Evolutionary conservation across 2,888 invertebrate genomes (phyloP), one percentile per base, ranked within the genome.

Genomic region (Dynastes maya): DNA sequence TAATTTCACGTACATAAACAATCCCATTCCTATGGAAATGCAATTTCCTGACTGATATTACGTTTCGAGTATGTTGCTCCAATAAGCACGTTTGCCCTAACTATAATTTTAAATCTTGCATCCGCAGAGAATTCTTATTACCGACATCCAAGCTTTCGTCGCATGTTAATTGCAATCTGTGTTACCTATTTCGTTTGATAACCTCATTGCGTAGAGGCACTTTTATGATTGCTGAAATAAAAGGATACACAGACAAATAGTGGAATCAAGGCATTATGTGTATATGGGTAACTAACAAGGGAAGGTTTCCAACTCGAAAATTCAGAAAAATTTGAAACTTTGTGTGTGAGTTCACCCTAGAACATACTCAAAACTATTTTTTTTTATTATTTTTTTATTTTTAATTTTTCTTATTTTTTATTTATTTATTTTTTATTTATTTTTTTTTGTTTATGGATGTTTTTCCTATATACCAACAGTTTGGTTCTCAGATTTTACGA

Each of bases 1-100:
- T 67, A 78, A 78, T 75, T 78, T 78, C 74, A 37, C 51, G 67
- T 75, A 32, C 65, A 74, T 63, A 74, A 61, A 74, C 55, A 61
- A 61, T 61, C 63, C 63, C 63, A 63, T 74, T 74, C 49, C 74
- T 74, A 74, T 74, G 74, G 74, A 74, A 74, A 74, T 74, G 74
- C 63, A 74, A 74, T 74, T 74, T 74, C 74, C 74, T 74, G 74
- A 63, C 63, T 61, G 63, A 63, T 74, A 74, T 74, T 74, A 63
- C 63, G 49, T 67, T 67, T 67, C 16, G 49, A 67, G 45, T 67
- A 45, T 16, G 67, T 27, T 67, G 22, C 22, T 67, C 32, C 37
- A 13, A 64, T 37, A 45, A 67, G 27, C 67, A 67, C 67, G 45
- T 67, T 27, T 27, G 67, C 67, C 16, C 49, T 6, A 67, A 45